These are phyloP conservation scores for Bovichtus variegatus DNA, from an alignment of 2,797 vertebrate genomes.

Conservation along the genomic window DNA sequence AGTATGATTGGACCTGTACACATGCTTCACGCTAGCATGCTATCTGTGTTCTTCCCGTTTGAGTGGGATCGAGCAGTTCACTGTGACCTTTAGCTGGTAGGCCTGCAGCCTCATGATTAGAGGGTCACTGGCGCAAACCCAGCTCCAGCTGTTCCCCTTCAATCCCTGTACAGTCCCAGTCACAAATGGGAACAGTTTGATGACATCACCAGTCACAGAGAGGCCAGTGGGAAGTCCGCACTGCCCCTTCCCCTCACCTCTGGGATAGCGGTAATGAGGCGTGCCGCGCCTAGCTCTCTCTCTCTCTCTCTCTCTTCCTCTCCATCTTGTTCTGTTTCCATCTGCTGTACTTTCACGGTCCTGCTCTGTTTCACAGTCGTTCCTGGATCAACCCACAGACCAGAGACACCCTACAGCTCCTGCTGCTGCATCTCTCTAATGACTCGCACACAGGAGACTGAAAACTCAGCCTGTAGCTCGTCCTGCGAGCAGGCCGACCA, in stretches of 20 bases:
- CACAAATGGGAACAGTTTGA: slow-evolving; percentile 71
- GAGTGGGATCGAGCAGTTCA: slow-evolving; percentile 62
- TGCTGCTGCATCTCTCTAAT: slow-evolving; percentile 71
- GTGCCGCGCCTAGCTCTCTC: slow-evolving; percentile 43
- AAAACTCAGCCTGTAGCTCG: slow-evolving; percentile 50
- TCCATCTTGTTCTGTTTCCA: slow-evolving; percentile 56
- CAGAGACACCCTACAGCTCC: slow-evolving; percentile 67
- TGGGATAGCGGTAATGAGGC: slow-evolving; percentile 81
- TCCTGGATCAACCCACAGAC: slow-evolving; percentile 53
- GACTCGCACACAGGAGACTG: slow-evolving; percentile 64
- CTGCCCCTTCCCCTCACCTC: slow-evolving; percentile 75
- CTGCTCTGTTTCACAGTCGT: slow-evolving; percentile 65
- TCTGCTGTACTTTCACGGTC: slow-evolving; percentile 57
- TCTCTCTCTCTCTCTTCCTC: slow-evolving; percentile 35
- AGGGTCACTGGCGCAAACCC: slow-evolving; percentile 69
- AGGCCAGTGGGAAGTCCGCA: slow-evolving; percentile 70
- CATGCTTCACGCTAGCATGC: slow-evolving; percentile 29
- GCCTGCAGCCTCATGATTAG: slow-evolving; percentile 76
- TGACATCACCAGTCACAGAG: slow-evolving; percentile 80
- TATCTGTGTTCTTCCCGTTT: slow-evolving; percentile 52
- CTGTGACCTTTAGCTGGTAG: slow-evolving; percentile 69
- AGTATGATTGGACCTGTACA: slow-evolving; percentile 36
- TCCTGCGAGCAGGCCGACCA: slow-evolving; percentile 49
- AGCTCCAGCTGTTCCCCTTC: slow-evolving; percentile 74
- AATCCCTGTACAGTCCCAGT: slow-evolving; percentile 48